Evolutionary conservation across 2,888 invertebrate species (phyloP).

Genomic region (Alitta virens): DNA sequence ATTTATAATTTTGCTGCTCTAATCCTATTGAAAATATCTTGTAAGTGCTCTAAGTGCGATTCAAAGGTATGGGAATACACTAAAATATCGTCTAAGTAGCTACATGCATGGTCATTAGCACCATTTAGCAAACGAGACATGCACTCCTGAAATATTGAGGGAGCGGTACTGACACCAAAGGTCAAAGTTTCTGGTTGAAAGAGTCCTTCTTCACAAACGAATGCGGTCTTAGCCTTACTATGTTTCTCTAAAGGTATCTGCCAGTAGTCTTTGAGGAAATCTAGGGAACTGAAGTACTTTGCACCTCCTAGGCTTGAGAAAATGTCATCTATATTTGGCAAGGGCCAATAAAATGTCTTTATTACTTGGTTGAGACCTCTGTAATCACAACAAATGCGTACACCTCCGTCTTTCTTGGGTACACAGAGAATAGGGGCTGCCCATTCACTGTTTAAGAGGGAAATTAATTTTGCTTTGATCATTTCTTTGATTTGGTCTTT

Average conservation of each 20-base stretch:
- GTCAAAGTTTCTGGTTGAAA: not conserved
- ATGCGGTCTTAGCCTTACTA: not conserved
- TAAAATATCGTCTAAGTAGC: constrained; percentile 4
- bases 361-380: not conserved
- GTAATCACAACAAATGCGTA: not conserved
- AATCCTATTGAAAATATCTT: not conserved
- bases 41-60: not conserved
- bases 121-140: not conserved
- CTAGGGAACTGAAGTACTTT: not conserved
- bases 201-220: not conserved
- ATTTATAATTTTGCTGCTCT: not conserved
- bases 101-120: not conserved
- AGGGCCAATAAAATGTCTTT: not conserved
- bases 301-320: not conserved
- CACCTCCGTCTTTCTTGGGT: not conserved
- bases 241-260: not conserved
- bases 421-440: not conserved
- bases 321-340: not conserved
- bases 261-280: not conserved
- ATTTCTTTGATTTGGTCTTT: not conserved
- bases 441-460: not conserved
- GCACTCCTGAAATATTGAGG: not conserved
- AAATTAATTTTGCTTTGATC: not conserved
- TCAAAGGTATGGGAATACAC: not conserved
- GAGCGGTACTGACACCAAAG: not conserved